Conservation (phyloP, 2,113 vertebrate genomes). For the Takifugu flavidus region DNA sequence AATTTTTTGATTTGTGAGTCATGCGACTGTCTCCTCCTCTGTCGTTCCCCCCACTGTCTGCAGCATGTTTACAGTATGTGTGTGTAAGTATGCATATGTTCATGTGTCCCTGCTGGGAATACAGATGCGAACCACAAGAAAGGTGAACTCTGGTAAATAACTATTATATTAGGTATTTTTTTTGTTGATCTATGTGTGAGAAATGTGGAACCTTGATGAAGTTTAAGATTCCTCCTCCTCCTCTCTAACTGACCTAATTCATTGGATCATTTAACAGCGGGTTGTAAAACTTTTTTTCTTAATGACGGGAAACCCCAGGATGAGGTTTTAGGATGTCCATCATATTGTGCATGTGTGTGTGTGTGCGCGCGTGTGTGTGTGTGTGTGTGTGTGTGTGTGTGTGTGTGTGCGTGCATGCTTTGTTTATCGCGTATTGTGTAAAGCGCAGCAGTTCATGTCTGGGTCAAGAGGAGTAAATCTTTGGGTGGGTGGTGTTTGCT, state of each 20-base stretch:
- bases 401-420: conserved; percentile 8
- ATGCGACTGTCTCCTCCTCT: conserved; percentile 14
- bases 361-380: background rate
- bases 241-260: too few relatives aligned
- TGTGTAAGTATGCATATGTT: background rate
- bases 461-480: conserved; percentile 55
- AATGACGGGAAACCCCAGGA: too few relatives aligned
- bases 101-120: background rate
- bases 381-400: background rate
- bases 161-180: too few relatives aligned
- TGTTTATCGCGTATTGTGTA: conserved; percentile 42
- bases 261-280: too few relatives aligned
- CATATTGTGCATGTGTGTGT: background rate
- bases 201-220: too few relatives aligned
- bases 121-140: too few relatives aligned
- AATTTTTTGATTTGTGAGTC: conserved; percentile 54
- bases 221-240: too few relatives aligned
- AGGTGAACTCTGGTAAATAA: too few relatives aligned
- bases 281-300: too few relatives aligned
- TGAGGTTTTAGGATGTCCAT: background rate
- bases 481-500: conserved; percentile 44
- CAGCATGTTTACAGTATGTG: background rate
- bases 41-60: background rate
- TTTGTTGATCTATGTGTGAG: too few relatives aligned
- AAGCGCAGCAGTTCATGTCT: conserved; percentile 46